Evolutionary conservation across 1,140 invertebrate species (phyloP).

Genomic region (Cotesia vestalis): DNA sequence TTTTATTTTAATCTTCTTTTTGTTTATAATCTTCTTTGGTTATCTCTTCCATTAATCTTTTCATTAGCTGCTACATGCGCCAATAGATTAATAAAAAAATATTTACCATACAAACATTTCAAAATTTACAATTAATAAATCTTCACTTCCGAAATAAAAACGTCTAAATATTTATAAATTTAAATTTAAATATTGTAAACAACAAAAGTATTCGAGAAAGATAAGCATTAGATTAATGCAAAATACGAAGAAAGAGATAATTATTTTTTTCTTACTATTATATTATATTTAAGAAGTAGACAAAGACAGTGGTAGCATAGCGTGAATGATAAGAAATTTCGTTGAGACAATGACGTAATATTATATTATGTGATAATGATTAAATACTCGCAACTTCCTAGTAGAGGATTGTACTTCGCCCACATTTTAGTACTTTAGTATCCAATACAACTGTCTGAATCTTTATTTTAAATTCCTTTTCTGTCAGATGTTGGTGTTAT

Average conservation of each 20-base stretch:
- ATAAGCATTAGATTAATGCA: no score
- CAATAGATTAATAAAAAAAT: no score
- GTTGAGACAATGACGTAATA: constrained; percentile 9
- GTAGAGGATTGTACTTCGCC: neutral
- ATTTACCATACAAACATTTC: no score
- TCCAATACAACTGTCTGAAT: neutral
- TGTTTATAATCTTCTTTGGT: neutral
- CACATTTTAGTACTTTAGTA: neutral
- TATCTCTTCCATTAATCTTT: neutral
- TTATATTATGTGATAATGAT: neutral
- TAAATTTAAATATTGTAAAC: no score
- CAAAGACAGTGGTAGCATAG: neutral
- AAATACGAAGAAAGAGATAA: no score
- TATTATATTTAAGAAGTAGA: neutral
- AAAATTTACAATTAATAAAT: no score
- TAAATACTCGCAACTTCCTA: neutral
- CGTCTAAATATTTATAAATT: no score
- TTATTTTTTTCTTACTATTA: no score
- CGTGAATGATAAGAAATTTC: neutral
- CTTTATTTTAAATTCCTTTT: neutral
- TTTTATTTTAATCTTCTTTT: neutral
- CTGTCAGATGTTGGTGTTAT: neutral
- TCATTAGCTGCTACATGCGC: no score
- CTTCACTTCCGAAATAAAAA: no score
- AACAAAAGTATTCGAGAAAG: no score